These are phyloP conservation scores for Karalla daura DNA, from an alignment of 2,797 vertebrate genomes.

Conservation along the genomic window DNA sequence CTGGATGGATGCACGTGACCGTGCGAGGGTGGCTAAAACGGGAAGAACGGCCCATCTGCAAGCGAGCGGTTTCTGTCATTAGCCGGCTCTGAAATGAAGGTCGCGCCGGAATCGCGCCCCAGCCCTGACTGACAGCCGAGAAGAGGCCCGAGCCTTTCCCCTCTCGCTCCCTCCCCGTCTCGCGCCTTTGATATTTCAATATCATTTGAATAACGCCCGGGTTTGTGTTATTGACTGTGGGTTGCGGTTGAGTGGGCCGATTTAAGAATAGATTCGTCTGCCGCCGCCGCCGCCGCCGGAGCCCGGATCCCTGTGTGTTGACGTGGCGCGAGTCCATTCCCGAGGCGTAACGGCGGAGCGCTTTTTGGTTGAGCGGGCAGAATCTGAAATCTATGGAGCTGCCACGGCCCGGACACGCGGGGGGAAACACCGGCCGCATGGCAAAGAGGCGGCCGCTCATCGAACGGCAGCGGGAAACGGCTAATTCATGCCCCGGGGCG, in stretches of 20 bases:
- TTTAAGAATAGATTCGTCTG: slow-evolving; percentile 65
- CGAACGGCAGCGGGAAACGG: slow-evolving; percentile 11
- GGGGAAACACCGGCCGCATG: slow-evolving; percentile 12
- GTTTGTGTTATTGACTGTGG: slow-evolving; percentile 68
- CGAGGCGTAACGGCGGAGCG: slow-evolving; percentile 18
- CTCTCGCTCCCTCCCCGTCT: slow-evolving; percentile 17
- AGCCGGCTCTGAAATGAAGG: too few relatives aligned
- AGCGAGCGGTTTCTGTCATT: too few relatives aligned
- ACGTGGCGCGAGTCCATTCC: slow-evolving; percentile 51
- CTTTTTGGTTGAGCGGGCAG: slow-evolving; percentile 30
- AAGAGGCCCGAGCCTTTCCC: slow-evolving; percentile 20
- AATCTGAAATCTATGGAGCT: slow-evolving; percentile 43
- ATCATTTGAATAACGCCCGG: slow-evolving; percentile 62
- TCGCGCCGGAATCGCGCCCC: slow-evolving; percentile 11
- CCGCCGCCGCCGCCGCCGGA: too few relatives aligned
- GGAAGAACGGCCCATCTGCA: too few relatives aligned
- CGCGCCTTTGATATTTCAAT: slow-evolving; percentile 62
- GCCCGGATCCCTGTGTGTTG: slow-evolving; percentile 17
- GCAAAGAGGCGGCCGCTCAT: slow-evolving; percentile 19
- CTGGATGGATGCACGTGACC: too few relatives aligned
- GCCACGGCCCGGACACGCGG: slow-evolving; percentile 1
- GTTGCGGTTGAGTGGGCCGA: slow-evolving; percentile 52
- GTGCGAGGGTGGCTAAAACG: too few relatives aligned
- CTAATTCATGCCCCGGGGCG: background rate
- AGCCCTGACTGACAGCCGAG: slow-evolving; percentile 21